Evolutionary conservation across 2,797 vertebrate genomes (phyloP).

Genomic region (Sebastes umbrosus): DNA sequence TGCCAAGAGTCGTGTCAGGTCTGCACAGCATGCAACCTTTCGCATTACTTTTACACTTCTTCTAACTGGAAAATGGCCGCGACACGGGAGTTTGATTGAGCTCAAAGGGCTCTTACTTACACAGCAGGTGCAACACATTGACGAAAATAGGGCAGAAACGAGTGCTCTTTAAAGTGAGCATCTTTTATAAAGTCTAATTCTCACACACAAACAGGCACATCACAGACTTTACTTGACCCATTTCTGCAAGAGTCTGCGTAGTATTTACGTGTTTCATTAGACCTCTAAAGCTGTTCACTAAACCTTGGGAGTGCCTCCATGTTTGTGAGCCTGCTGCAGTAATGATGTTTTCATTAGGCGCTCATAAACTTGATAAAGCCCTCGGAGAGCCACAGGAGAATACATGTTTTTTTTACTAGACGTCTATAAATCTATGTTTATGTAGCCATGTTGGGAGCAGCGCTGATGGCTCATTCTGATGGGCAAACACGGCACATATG

Average conservation of each 20-base stretch:
- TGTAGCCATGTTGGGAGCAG: not conserved
- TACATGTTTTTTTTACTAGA: not conserved
- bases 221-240: not conserved
- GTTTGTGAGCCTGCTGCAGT: conserved; percentile 3
- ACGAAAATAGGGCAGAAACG: not conserved
- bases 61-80: conserved; percentile 9
- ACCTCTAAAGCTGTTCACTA: not conserved
- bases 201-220: not conserved
- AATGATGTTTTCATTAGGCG: conserved; percentile 27
- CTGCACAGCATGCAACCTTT: not conserved
- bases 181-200: not conserved
- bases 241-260: not conserved
- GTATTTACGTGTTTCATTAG: not conserved
- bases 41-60: not conserved
- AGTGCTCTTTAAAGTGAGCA: too few relatives aligned
- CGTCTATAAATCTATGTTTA: conserved; percentile 35
- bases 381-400: not conserved
- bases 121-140: not conserved
- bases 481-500: conserved; percentile 29
- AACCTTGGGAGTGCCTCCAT: not conserved
- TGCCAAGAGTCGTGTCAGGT: not conserved
- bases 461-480: conserved; percentile 16
- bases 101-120: not conserved
- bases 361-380: conserved; percentile 7
- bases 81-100: not conserved